phyloP scores from a whole-genome alignment of 2,113 vertebrate genomes.

The Capreolus pygargus region DNA sequence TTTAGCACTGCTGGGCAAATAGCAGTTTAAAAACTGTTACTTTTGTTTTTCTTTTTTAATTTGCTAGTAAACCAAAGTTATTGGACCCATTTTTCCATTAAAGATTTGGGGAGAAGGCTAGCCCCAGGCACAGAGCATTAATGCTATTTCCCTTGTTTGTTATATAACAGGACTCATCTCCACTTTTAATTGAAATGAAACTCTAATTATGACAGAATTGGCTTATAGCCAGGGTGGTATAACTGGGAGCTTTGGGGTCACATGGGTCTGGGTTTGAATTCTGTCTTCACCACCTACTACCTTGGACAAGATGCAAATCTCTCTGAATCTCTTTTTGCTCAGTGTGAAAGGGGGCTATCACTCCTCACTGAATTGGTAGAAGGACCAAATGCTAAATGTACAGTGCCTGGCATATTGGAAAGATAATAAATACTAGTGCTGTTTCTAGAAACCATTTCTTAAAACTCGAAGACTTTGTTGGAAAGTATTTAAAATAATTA shows the following conservation, averaged over 20 bases:
- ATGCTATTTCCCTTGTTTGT: not conserved
- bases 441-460: slow-evolving; percentile 36
- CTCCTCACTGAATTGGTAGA: not conserved
- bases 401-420: not conserved
- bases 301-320: not conserved
- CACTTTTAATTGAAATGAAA: not conserved
- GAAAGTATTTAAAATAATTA: slow-evolving; percentile 52
- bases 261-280: slow-evolving; percentile 15
- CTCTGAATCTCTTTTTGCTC: not conserved
- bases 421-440: not conserved
- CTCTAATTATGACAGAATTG: not conserved
- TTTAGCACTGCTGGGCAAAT: not conserved
- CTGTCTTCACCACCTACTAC: not conserved
- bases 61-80: not conserved
- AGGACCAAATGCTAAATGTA: not conserved
- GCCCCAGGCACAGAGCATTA: not conserved
- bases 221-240: not conserved
- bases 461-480: slow-evolving; percentile 5
- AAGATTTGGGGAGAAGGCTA: not conserved
- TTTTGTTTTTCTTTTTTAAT: slow-evolving; percentile 24
- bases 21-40: not conserved
- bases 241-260: not conserved
- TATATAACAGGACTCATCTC: not conserved
- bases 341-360: not conserved
- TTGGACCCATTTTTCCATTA: not conserved